Percentiles rank a stretch among this genome's conserved stretches.
Evolutionary conservation across 2,113 vertebrate species (phyloP).

Genomic region (Cinclus cinclus): DNA sequence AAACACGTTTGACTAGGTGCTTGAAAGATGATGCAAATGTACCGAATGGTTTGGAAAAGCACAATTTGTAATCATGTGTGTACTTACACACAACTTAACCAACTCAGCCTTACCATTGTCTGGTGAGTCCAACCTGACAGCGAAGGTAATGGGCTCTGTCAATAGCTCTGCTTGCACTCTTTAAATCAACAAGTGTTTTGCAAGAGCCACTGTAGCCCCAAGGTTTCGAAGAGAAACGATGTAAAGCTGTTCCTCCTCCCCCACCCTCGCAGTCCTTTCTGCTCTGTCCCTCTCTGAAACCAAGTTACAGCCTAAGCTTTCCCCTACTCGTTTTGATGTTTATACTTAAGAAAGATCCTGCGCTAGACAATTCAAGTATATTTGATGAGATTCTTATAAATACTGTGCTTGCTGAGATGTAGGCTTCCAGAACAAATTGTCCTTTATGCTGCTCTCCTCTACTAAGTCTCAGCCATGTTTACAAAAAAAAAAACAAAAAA

Average conservation of each 20-base stretch:
- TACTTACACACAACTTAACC: neutral
- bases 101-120: neutral
- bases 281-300: neutral
- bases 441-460: neutral
- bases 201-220: neutral
- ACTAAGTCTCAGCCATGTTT: neutral
- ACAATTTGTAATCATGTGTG: neutral
- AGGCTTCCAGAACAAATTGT: neutral
- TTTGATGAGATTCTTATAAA: neutral
- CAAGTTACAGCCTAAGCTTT: neutral
- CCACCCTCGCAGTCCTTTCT: neutral
- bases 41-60: neutral
- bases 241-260: neutral
- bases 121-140: constrained; percentile 1
- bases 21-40: neutral
- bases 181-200: constrained; percentile 30
- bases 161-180: neutral
- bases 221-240: neutral
- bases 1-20: neutral
- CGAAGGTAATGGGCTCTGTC: neutral
- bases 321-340: neutral
- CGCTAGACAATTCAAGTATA: neutral
- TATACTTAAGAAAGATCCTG: neutral
- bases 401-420: neutral
- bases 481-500: too few species aligned